A percentile compares a stretch with the other conserved stretches of the same genome.
Conservation (phyloP, 2,797 vertebrate genomes). For the Syngnathus acus region DNA sequence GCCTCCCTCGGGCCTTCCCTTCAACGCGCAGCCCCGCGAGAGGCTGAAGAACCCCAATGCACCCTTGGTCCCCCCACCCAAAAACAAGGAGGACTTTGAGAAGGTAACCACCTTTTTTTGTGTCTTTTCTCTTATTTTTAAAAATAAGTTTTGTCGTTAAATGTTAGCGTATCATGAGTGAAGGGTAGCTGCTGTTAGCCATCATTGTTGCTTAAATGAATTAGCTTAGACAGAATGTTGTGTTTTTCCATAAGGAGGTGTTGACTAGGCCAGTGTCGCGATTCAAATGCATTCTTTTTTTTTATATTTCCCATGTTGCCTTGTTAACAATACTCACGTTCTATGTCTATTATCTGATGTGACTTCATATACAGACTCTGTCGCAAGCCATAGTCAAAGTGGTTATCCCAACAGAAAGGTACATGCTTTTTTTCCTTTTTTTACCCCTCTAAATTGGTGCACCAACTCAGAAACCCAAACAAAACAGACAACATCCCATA, state of each 20-base stretch:
- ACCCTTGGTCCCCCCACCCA: slow-evolving; percentile 89
- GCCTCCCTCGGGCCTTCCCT: slow-evolving; percentile 95
- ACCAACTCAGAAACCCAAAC: slow-evolving; percentile 64
- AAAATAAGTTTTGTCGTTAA: slow-evolving; percentile 38
- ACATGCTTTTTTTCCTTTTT: slow-evolving; percentile 98
- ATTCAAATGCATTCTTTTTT: slow-evolving; percentile 73
- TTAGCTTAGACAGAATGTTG: slow-evolving; percentile 30
- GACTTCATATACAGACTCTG: slow-evolving; percentile 99
- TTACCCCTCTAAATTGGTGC: slow-evolving; percentile 84
- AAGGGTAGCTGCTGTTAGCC: slow-evolving; percentile 31
- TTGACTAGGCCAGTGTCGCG: slow-evolving; percentile 4
- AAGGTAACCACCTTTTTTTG: slow-evolving; percentile 82
- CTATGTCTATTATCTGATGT: slow-evolving; percentile 99
- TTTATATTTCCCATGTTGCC: slow-evolving; percentile 82
- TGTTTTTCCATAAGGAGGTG: background rate
- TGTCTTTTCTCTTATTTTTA: slow-evolving; percentile 1
- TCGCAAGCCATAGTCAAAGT: slow-evolving; percentile 99
- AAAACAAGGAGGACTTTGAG: slow-evolving; percentile 99
- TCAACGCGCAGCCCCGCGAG: slow-evolving; percentile 96
- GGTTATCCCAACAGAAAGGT: slow-evolving; percentile 99
- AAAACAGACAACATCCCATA: slow-evolving; percentile 81
- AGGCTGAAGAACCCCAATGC: slow-evolving; percentile 94
- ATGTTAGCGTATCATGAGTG: slow-evolving; percentile 41
- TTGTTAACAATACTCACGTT: slow-evolving; percentile 99
- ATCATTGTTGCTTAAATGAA: slow-evolving; percentile 16